Conservation (phyloP, 2,113 vertebrate genomes). For the Pterocles orientalis region DNA sequence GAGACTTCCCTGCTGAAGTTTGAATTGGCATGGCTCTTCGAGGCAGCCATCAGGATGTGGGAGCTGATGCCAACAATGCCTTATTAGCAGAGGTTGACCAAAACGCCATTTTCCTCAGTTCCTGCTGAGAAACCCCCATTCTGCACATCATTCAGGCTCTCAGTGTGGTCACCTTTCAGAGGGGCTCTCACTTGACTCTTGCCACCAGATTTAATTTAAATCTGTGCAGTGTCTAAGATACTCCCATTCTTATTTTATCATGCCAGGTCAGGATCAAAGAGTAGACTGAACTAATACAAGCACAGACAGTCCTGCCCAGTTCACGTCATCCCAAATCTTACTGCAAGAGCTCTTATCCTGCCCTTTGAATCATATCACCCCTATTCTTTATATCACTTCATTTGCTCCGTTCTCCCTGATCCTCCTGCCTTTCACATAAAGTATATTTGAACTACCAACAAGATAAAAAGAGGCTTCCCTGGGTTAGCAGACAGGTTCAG, state of each 20-base stretch:
- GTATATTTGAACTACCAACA: background rate
- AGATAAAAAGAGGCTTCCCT: background rate
- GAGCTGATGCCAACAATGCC: background rate
- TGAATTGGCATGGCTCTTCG: background rate
- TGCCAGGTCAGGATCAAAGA: background rate
- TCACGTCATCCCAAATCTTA: background rate
- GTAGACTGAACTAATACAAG: background rate
- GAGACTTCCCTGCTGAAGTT: background rate
- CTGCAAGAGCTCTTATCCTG: background rate
- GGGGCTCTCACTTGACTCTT: background rate
- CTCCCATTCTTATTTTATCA: background rate
- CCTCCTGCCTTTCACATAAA: background rate
- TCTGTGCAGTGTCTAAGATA: background rate
- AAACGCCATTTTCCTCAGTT: background rate
- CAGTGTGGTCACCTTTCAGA: background rate
- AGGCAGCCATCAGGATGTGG: background rate
- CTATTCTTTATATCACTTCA: background rate
- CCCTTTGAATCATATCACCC: background rate
- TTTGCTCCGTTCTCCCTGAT: background rate
- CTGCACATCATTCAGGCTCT: background rate
- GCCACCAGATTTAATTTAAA: background rate
- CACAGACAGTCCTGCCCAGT: background rate
- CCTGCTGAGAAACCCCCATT: background rate
- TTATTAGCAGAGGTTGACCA: background rate
- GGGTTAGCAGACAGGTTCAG: background rate